Base-by-base conservation (phyloP, 2,113 vertebrate species). In the Merops nubicus region DNA sequence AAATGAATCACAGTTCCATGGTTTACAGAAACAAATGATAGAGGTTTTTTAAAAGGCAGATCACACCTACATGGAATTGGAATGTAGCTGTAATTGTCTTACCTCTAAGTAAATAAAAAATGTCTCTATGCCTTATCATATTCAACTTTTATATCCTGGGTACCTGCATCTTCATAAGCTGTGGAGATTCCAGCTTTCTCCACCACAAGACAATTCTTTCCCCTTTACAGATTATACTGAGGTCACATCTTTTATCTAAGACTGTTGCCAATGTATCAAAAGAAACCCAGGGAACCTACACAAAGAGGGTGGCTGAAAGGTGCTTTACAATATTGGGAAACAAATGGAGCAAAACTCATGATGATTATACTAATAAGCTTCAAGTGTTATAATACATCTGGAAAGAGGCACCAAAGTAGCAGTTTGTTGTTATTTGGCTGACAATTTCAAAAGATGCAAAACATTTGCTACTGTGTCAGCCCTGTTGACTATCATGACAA, bases 1-100 rank as follows among this genome's bases (percentile, higher is more conserved):
- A 89, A 91, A 90, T 63, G 60, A 95, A 88, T 68, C 82, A 65
- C 88, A 97, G 78, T 90, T 79, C 45, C 51, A 93, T 36, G 92
- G 68, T 89, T 92, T 92, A 96, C 62, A 94, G 88, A 91, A 94
- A 65, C 16, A 89, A 87, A 74, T 21, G 22, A 36, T 62, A 93
- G 47, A 89, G 78, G 42, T 86, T 88, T 77, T 85, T 95, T 75
- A 79, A 54, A 77, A 47, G 89, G 42, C 19, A 89, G 75, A 91
- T 43, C 56, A 57, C 51, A 74, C 29, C 23, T 89, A 73, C 12
- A 11, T 62, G 67, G 85, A 93, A 96, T 95, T 19, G 31, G 75
- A 87, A 78, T 73, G 48, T 83, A 80, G 73, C 86, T 97, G 90
- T 95, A 70, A 81, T 51, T 70, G 47, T 43, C 47, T 36, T 43